Evolutionary conservation across 2,888 invertebrate genomes (phyloP).

Genomic region (Tachina fera): DNA sequence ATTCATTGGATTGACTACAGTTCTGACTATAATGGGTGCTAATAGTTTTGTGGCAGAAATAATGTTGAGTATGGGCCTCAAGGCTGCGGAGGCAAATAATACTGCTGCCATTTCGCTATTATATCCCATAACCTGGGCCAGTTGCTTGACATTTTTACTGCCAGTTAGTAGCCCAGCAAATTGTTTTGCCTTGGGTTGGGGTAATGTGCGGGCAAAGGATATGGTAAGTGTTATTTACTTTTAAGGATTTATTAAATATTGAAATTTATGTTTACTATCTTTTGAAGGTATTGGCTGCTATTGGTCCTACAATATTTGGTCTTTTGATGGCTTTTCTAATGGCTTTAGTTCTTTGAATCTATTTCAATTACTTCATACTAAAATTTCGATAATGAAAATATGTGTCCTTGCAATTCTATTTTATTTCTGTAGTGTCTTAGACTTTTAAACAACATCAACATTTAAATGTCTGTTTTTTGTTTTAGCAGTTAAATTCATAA

Average conservation of each 20-base stretch:
- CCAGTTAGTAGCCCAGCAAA: constrained; percentile 58
- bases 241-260: background rate
- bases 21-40: constrained; percentile 36
- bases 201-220: constrained; percentile 54
- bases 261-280: background rate
- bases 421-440: background rate
- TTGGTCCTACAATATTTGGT: constrained; percentile 52
- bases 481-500: constrained; percentile 8
- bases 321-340: background rate
- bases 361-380: background rate
- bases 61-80: constrained; percentile 25
- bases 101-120: background rate
- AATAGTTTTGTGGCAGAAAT: constrained; percentile 52
- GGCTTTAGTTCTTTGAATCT: background rate
- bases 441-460: background rate
- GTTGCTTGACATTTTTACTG: constrained; percentile 53
- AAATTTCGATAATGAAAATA: background rate
- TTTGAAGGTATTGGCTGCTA: constrained; percentile 54
- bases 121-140: constrained; percentile 47
- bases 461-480: constrained; percentile 5
- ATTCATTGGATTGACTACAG: constrained; percentile 24
- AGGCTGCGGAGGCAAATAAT: background rate
- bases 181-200: constrained; percentile 60
- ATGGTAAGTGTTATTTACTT: constrained; percentile 29
- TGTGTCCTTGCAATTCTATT: background rate